Evolutionary conservation across 2,888 invertebrate species (phyloP), one percentile per base, ranked within the genome.

Genomic region (Drosophila mayaguana): DNA sequence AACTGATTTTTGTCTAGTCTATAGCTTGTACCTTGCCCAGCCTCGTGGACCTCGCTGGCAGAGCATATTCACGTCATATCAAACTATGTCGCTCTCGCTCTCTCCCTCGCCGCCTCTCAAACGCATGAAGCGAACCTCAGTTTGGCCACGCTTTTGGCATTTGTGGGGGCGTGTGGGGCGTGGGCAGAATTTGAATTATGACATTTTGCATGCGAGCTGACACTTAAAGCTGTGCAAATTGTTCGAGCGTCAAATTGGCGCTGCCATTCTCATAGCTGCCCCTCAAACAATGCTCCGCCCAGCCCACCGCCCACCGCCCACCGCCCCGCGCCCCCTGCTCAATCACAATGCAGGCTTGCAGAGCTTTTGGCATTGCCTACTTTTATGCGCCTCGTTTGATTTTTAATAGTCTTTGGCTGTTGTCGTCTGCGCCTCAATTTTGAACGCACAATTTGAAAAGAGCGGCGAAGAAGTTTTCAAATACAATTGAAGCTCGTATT

Each of bases 181-280:
- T 14, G 56, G 56, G 20, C 43, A 56, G 43, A 38, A 71, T 84
- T 84, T 89, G 83, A 84, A 81, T 84, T 84, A 89, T 84, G 83
- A 84, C 88, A 89, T 89, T 84, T 87, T 81, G 89, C 88, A 84
- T 81, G 74, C 76, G 84, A 87, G 84, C 70, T 87, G 89, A 89
- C 83, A 84, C 83, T 89, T 83, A 83, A 89, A 89, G 84, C 89
- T 87, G 84, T 78, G 89, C 85, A 89, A 87, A 89, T 89, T 84
- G 85, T 89, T 89, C 85, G 63, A 84, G 88, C 88, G 88, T 89
- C 80, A 89, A 84, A 84, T 88, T 84, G 89, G 83, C 89, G 78
- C 78, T 86, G 83, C 83, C 83, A 83, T 75, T 75, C 65, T 38
- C 25, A 64, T 38, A 40, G 40, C 50, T 42, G 36, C 22, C 54